Evolutionary conservation across 2,113 vertebrate genomes (phyloP), one percentile per base, ranked within the genome.

Genomic region (Drymodes brunneopygia): DNA sequence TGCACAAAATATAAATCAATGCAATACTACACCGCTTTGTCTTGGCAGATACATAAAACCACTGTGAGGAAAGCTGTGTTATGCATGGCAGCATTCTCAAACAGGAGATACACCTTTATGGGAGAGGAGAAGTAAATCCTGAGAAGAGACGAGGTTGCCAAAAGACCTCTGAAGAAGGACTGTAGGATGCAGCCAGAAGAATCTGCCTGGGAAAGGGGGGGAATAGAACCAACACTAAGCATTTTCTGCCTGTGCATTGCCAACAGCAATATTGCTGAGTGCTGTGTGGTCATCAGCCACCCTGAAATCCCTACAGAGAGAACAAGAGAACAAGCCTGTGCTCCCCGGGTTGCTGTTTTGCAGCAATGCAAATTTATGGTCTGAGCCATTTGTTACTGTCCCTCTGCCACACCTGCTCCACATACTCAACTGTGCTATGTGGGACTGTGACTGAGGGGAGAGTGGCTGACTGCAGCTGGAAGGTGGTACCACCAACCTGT

Each of bases 11-110:
- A 54, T 2, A 77, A 67, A 85, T 62, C 51, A 71, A 12, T 60
- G 85, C 62, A 88, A 81, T 78, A 67, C 31, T 33, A 77, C 78
- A 66, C 7, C 57, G 25, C 35, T 81, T 94, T 71, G 50, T 62
- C 66, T 64, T 61, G 50, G 70, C 50, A 90, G 50, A 58, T 73
- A 57, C 0, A 0, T 65, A 86, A 80, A 84, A 85, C 12, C 12
- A 28, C 29, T 28, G 24, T 24, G 51, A 66, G 65, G 64, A 80
- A 93, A 80, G 22, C 18, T 38, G 18, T 62, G 25, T 51, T 72
- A 54, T 23, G 14, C 9, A 66, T 18, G 44, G 79, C 78, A 93
- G 33, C 17, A 27, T 73, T 81, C 38, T 58, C 45, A 73, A 62
- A 70, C 17, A 50, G 58, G 38, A 87, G 33, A 62, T 58, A 50